These are phyloP conservation scores for Drosophila nannoptera DNA, from an alignment of 1,140 invertebrate species.

Conservation along the genomic window DNA sequence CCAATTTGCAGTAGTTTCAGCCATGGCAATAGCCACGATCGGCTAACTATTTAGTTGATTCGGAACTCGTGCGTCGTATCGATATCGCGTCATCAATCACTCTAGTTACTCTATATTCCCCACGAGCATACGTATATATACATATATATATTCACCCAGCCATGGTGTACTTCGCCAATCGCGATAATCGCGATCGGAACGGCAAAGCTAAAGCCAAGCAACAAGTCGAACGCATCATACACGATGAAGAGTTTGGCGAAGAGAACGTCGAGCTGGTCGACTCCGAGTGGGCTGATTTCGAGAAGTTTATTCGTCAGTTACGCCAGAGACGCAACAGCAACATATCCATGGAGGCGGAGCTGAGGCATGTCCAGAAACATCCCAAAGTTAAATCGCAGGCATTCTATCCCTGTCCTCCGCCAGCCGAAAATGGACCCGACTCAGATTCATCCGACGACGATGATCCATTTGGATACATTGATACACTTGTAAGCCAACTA, in stretches of 20 bases:
- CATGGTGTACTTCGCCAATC: conserved; percentile 70
- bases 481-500: conserved; percentile 81
- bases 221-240: conserved; percentile 68
- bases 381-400: conserved; percentile 80
- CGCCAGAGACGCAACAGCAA: conserved; percentile 81
- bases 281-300: conserved; percentile 79
- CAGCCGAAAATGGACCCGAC: conserved; percentile 81
- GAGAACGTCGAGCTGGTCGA: conserved; percentile 78
- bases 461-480: conserved; percentile 82
- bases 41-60: conserved; percentile 14
- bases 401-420: conserved; percentile 85
- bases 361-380: conserved; percentile 79
- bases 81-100: conserved; percentile 25
- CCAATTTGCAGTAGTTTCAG: not conserved
- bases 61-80: conserved; percentile 17
- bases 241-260: conserved; percentile 79
- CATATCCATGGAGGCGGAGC: conserved; percentile 81
- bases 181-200: conserved; percentile 62
- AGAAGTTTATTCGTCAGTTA: conserved; percentile 80
- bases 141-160: conserved; percentile 7
- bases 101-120: conserved; percentile 24
- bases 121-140: not conserved
- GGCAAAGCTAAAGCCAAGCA: conserved; percentile 53
- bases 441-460: conserved; percentile 78
- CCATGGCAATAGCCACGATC: conserved; percentile 29